Evolutionary conservation across 2,113 vertebrate species (phyloP).

Genomic region (Grammomys dolichurus): DNA sequence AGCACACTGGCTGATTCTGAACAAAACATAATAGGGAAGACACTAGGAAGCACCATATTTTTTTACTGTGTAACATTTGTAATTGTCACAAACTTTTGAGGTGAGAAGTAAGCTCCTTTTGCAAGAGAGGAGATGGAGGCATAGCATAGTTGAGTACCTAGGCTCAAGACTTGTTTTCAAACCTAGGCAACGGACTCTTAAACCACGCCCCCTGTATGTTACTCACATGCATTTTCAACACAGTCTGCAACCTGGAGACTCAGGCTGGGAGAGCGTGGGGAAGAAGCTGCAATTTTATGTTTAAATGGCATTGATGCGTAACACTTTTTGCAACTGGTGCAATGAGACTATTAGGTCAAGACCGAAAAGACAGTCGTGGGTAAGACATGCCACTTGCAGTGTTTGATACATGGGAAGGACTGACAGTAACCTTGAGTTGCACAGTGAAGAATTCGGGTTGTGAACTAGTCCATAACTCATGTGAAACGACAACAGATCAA

Average conservation of each 20-base stretch:
- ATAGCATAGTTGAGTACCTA: background rate
- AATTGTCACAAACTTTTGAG: background rate
- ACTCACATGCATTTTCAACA: background rate
- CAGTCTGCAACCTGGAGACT: background rate
- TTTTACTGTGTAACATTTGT: background rate
- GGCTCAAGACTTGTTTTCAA: background rate
- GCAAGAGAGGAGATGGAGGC: background rate
- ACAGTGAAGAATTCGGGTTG: conserved; percentile 10
- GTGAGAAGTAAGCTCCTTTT: background rate
- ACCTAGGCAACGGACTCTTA: background rate
- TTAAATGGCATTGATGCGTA: background rate
- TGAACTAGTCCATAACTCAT: background rate
- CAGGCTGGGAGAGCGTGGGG: background rate
- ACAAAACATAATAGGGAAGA: conserved; percentile 3
- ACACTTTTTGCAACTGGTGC: background rate
- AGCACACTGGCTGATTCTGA: conserved; percentile 1
- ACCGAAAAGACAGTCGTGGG: background rate
- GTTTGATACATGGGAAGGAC: background rate
- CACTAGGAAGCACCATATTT: background rate
- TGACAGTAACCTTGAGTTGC: background rate
- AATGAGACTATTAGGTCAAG: background rate
- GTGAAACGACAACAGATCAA: background rate
- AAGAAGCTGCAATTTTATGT: background rate
- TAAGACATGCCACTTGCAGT: background rate
- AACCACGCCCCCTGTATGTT: background rate